phyloP scores from a whole-genome alignment of 2,888 invertebrate genomes.

The Germaria angustata region DNA sequence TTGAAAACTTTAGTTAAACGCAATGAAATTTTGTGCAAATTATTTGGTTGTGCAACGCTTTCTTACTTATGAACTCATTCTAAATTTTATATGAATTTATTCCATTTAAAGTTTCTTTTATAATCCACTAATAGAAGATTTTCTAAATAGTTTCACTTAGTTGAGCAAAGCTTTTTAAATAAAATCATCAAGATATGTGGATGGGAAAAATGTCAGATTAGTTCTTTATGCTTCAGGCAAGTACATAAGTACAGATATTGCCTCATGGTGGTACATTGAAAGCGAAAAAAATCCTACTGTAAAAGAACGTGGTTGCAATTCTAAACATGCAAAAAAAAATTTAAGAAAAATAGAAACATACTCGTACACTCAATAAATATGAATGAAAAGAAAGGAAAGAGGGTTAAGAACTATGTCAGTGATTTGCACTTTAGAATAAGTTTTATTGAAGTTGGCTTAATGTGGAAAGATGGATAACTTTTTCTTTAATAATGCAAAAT shows the following conservation, averaged over 20 bases:
- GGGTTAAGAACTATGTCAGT: slow-evolving; percentile 16
- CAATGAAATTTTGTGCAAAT: slow-evolving; percentile 4
- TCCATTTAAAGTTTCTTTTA: slow-evolving; percentile 26
- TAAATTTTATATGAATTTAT: not conserved
- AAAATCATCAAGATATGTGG: slow-evolving; percentile 9
- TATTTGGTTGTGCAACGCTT: slow-evolving; percentile 17
- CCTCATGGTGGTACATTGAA: not conserved
- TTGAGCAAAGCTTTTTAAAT: slow-evolving; percentile 3
- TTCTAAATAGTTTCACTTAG: slow-evolving; percentile 19
- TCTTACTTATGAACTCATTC: not conserved
- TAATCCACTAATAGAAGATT: slow-evolving; percentile 5
- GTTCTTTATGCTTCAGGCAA: not conserved
- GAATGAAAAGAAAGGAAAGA: slow-evolving; percentile 13
- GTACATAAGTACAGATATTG: not conserved
- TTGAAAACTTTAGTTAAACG: slow-evolving; percentile 17
- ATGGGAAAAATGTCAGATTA: not conserved
- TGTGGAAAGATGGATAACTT: not conserved
- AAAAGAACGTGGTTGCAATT: slow-evolving; percentile 22
- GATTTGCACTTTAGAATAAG: not conserved
- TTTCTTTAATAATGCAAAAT: too few species aligned
- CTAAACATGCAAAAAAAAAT: slow-evolving; percentile 9
- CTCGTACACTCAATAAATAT: slow-evolving; percentile 7
- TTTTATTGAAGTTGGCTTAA: not conserved
- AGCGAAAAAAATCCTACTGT: not conserved
- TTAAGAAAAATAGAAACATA: not conserved